These are phyloP conservation scores for Yasuhikotakia modesta DNA, from an alignment of 2,797 vertebrate genomes.

Conservation along the genomic window DNA sequence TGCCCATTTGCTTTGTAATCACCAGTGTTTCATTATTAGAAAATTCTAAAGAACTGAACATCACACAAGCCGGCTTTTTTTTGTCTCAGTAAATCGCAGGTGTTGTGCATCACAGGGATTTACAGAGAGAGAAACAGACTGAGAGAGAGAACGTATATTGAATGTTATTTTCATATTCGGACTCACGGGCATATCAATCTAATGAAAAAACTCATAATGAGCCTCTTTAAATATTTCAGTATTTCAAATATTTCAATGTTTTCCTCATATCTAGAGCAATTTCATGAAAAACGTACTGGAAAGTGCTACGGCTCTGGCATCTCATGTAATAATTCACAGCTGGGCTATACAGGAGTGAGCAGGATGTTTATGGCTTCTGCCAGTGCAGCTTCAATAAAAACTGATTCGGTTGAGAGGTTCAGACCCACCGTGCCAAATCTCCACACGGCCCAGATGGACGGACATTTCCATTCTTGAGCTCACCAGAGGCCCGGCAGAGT, in stretches of 20 bases:
- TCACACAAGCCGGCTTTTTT: not conserved
- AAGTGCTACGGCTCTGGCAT: slow-evolving; percentile 55
- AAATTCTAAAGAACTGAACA: not conserved
- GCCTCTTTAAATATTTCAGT: no score
- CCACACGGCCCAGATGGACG: slow-evolving; percentile 34
- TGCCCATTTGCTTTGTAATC: not conserved
- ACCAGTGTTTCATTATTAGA: not conserved
- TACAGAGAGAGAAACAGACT: not conserved
- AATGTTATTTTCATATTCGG: slow-evolving; percentile 61
- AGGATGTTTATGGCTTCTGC: slow-evolving; percentile 52
- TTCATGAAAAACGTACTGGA: slow-evolving; percentile 10
- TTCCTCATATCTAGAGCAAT: slow-evolving; percentile 49
- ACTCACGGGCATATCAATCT: slow-evolving; percentile 6
- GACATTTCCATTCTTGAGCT: slow-evolving; percentile 39
- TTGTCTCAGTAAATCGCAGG: slow-evolving; percentile 8
- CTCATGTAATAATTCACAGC: slow-evolving; percentile 58
- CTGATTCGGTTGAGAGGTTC: slow-evolving; percentile 51
- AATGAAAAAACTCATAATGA: slow-evolving; percentile 18
- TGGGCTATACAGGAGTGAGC: slow-evolving; percentile 60
- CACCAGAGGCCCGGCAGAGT: slow-evolving; percentile 21
- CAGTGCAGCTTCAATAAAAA: slow-evolving; percentile 51
- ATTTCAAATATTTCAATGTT: slow-evolving; percentile 26
- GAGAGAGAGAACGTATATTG: slow-evolving; percentile 31
- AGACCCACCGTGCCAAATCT: slow-evolving; percentile 39
- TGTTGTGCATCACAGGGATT: slow-evolving; percentile 36